Percentiles rank a stretch among this genome's conserved stretches.
These are phyloP conservation scores for Ochropacha duplaris DNA, from an alignment of 2,888 invertebrate genomes.

Conservation along the genomic window DNA sequence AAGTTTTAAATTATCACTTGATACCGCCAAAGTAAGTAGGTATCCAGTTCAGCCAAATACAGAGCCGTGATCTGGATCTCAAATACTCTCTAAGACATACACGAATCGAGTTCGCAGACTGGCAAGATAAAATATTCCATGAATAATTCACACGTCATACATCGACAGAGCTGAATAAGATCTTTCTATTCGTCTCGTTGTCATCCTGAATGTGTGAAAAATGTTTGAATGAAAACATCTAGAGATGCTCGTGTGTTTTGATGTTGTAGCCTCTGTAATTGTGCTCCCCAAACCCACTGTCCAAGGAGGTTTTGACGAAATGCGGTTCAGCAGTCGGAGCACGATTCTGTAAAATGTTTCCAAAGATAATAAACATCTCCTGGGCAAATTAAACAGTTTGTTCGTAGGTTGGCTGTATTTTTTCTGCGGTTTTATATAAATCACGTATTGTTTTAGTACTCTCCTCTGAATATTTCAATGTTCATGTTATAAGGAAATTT, in stretches of 20 bases:
- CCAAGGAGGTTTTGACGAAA: constrained; percentile 46
- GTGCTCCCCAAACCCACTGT: constrained; percentile 27
- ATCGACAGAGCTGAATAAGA: constrained; percentile 61
- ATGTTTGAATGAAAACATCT: constrained; percentile 36
- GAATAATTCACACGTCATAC: constrained; percentile 74
- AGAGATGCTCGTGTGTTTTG: constrained; percentile 1
- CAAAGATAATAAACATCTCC: constrained; percentile 74
- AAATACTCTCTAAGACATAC: constrained; percentile 53
- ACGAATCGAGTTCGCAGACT: constrained; percentile 55
- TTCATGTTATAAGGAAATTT: background rate
- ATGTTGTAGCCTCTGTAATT: background rate
- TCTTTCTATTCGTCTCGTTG: constrained; percentile 44
- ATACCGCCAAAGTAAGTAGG: constrained; percentile 17
- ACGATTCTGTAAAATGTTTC: constrained; percentile 72
- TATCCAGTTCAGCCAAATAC: constrained; percentile 17
- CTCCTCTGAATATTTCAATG: constrained; percentile 9
- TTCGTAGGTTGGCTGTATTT: constrained; percentile 33
- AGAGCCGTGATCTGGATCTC: constrained; percentile 44
- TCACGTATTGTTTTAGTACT: constrained; percentile 29
- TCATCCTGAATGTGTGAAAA: constrained; percentile 31
- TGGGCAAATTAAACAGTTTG: constrained; percentile 72
- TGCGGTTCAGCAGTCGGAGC: constrained; percentile 57
- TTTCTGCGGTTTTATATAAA: constrained; percentile 16
- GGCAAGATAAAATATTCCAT: constrained; percentile 71
- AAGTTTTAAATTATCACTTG: background rate